These are phyloP conservation scores for Amazona guildingii DNA, from an alignment of 2,113 vertebrate genomes.

Conservation along the genomic window DNA sequence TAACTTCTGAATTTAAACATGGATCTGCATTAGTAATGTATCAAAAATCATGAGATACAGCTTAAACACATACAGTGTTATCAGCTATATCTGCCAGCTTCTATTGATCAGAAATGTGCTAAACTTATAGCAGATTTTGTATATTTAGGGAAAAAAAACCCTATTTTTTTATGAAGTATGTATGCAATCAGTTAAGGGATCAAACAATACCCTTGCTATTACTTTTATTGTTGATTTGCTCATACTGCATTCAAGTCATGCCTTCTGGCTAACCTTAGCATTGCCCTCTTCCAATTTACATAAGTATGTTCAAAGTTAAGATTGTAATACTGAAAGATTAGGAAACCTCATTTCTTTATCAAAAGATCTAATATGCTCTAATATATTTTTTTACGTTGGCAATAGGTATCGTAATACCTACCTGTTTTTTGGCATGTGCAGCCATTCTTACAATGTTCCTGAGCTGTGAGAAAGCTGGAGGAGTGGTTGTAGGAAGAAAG, in stretches of 20 bases:
- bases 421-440: neutral
- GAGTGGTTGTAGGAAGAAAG: neutral
- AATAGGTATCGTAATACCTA: neutral
- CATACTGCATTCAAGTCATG: neutral
- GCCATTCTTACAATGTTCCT: neutral
- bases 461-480: neutral
- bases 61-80: neutral
- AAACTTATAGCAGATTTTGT: neutral
- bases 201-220: neutral
- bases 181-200: neutral
- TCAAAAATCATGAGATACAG: neutral
- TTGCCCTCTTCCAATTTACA: conserved; percentile 4
- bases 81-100: neutral
- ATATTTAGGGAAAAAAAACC: neutral
- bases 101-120: neutral
- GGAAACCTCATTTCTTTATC: conserved; percentile 37
- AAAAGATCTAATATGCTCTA: neutral
- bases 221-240: conserved; percentile 5
- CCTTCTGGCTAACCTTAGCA: conserved; percentile 28
- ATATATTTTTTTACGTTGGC: neutral
- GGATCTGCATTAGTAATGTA: neutral
- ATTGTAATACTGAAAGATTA: neutral
- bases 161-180: neutral
- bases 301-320: neutral
- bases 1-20: neutral